These are phyloP conservation scores for Melinaea marsaeus DNA, from an alignment of 2,888 invertebrate genomes.

Conservation along the genomic window DNA sequence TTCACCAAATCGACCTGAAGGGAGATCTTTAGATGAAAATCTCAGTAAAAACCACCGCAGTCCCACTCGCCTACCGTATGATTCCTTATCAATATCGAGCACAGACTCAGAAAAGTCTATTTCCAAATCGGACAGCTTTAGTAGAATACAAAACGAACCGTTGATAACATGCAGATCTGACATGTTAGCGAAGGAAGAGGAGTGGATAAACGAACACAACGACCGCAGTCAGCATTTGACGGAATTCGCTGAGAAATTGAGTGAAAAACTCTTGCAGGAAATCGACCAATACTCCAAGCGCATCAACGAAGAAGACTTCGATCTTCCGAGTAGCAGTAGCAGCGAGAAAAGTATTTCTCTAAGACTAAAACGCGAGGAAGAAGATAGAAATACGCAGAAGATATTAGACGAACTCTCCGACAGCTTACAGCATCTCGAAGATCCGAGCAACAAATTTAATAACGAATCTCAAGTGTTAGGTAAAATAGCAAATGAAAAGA, in stretches of 20 bases:
- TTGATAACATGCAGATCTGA: conserved; percentile 74
- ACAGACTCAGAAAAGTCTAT: conserved; percentile 74
- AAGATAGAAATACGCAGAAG: conserved; percentile 71
- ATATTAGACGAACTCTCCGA: conserved; percentile 70
- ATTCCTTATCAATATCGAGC: conserved; percentile 72
- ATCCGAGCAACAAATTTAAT: conserved; percentile 79
- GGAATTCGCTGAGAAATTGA: conserved; percentile 89
- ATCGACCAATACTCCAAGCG: conserved; percentile 81
- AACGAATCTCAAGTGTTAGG: conserved; percentile 78
- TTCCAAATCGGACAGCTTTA: conserved; percentile 74
- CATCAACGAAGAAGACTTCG: conserved; percentile 74
- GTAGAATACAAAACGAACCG: conserved; percentile 71
- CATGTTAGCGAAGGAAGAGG: conserved; percentile 69
- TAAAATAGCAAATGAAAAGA: conserved; percentile 78
- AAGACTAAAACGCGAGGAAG: conserved; percentile 69
- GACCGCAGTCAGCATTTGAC: conserved; percentile 84
- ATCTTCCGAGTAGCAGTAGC: conserved; percentile 71
- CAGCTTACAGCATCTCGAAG: conserved; percentile 77
- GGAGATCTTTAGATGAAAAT: conserved; percentile 70
- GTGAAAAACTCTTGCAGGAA: conserved; percentile 87
- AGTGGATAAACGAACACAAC: conserved; percentile 76
- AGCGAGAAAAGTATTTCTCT: conserved; percentile 75
- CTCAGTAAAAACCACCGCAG: conserved; percentile 67
- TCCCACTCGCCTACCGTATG: conserved; percentile 69
- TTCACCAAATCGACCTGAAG: conserved; percentile 72